Percentiles rank a stretch among this genome's conserved stretches.
phyloP scores from a whole-genome alignment of 2,113 vertebrate species.

The Fulica atra region DNA sequence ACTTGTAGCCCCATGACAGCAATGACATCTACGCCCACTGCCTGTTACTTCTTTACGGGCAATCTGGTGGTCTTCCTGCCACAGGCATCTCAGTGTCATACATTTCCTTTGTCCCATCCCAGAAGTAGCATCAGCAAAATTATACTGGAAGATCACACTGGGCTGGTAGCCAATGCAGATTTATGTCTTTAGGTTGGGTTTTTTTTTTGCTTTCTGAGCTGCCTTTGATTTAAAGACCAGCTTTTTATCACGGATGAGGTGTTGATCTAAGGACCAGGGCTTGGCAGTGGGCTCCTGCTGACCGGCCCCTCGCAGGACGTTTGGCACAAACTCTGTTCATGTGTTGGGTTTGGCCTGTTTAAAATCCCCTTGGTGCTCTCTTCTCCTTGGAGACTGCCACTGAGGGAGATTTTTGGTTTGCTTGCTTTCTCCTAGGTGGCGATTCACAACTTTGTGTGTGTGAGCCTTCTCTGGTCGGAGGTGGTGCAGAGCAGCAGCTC shows the following conservation, averaged over 20 bases:
- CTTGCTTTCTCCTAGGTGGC: not conserved
- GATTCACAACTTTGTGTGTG: not conserved
- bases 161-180: constrained; percentile 50
- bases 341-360: not conserved
- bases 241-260: constrained; percentile 12
- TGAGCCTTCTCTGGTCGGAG: not conserved
- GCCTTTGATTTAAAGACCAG: constrained; percentile 58
- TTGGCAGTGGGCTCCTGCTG: constrained; percentile 39
- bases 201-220: not conserved
- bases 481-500: not conserved
- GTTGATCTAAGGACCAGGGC: constrained; percentile 19
- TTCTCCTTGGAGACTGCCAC: constrained; percentile 6
- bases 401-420: not conserved
- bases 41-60: constrained; percentile 12
- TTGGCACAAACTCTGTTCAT: not conserved
- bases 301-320: constrained; percentile 48
- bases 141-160: not conserved
- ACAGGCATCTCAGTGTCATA: not conserved
- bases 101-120: constrained; percentile 31
- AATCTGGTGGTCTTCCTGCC: constrained; percentile 32
- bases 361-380: not conserved
- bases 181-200: not conserved
- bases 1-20: not conserved
- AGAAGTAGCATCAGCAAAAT: constrained; percentile 61
- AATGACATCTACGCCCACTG: not conserved